A percentile compares a stretch with the other conserved stretches of the same genome.
Evolutionary conservation across 2,113 vertebrate species (phyloP).

Genomic region (Hemicordylus capensis): DNA sequence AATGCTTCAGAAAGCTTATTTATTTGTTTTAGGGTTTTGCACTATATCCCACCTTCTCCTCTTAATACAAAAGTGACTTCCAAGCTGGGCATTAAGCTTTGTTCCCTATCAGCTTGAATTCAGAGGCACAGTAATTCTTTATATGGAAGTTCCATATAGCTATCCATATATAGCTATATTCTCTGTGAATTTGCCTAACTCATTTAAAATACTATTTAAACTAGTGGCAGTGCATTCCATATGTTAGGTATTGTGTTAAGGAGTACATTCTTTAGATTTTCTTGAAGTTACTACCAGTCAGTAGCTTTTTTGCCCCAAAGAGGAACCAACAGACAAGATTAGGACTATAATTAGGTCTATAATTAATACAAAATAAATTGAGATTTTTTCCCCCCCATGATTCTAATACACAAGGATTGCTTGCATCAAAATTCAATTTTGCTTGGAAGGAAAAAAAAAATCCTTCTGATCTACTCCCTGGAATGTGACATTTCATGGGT

Average conservation of each 20-base stretch:
- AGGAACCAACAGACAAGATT: not conserved
- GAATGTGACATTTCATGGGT: conserved; percentile 76
- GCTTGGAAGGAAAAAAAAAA: conserved; percentile 55
- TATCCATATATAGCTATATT: not conserved
- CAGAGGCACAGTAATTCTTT: not conserved
- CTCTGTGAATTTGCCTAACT: not conserved
- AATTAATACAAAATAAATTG: conserved; percentile 51
- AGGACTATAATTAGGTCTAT: conserved; percentile 32
- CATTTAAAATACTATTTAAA: not conserved
- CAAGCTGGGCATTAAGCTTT: not conserved
- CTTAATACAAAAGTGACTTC: too few species aligned
- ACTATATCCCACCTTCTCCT: too few species aligned
- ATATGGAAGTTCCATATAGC: not conserved
- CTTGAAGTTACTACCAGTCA: conserved; percentile 44
- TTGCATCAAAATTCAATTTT: conserved; percentile 70
- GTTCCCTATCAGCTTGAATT: not conserved
- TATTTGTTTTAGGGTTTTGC: too few species aligned
- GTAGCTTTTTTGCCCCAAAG: conserved; percentile 26
- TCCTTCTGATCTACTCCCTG: conserved; percentile 72
- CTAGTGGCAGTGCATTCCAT: not conserved
- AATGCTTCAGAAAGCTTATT: not conserved
- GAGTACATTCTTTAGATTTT: conserved; percentile 59
- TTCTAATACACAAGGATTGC: conserved; percentile 36
- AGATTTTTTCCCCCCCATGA: conserved; percentile 50
- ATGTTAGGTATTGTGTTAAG: conserved; percentile 1